phyloP scores from a whole-genome alignment of 23 tunicate species.

The Diplosoma virens region DNA sequence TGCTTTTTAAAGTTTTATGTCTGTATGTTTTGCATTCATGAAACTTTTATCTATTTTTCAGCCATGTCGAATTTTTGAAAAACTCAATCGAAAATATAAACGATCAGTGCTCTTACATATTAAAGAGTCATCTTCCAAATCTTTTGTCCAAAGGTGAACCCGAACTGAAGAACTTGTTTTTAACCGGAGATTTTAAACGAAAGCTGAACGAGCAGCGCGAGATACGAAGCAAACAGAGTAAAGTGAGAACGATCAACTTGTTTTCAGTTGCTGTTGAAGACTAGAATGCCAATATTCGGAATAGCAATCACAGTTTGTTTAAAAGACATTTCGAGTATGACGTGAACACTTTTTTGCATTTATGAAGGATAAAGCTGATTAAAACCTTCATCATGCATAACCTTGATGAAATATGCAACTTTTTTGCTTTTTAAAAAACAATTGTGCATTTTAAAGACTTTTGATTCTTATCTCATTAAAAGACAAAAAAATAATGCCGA shows the following conservation, averaged over 20 bases:
- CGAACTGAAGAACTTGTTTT: background rate
- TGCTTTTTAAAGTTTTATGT: background rate
- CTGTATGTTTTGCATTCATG: background rate
- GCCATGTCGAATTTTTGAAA: conserved; percentile 2
- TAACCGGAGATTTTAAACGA: conserved; percentile 21
- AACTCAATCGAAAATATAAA: background rate
- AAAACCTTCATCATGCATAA: no score
- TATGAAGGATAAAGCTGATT: no score
- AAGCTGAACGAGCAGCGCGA: background rate
- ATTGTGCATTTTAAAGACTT: no score
- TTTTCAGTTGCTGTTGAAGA: no score
- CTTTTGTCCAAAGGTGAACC: background rate
- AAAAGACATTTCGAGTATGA: no score
- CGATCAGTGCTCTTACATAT: background rate
- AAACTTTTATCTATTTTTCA: background rate
- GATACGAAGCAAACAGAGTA: background rate
- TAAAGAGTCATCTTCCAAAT: conserved; percentile 6
- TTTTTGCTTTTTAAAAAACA: no score
- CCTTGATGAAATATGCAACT: no score
- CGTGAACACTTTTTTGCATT: no score
- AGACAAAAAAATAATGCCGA: no score
- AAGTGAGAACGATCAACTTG: background rate
- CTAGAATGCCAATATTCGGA: no score
- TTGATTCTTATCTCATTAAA: no score
- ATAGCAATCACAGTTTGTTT: no score